These are phyloP conservation scores for Thrips palmi DNA, from an alignment of 1,140 invertebrate species.

Conservation along the genomic window DNA sequence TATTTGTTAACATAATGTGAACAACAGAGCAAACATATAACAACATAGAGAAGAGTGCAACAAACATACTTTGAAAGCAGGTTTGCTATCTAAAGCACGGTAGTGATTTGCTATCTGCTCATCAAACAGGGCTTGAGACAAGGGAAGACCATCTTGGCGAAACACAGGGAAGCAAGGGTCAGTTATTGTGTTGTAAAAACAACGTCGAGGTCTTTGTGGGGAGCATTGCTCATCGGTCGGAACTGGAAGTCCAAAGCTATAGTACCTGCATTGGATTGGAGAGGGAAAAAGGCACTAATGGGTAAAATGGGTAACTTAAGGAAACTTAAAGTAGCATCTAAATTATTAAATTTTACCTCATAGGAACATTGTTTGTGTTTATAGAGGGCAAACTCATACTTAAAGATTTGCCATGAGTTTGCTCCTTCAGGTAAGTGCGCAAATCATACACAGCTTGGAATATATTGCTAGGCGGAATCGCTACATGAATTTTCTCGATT, in stretches of 20 bases:
- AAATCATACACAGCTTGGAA: no score
- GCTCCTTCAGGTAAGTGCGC: no score
- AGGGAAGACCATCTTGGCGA: constrained; percentile 44
- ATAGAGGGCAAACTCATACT: no score
- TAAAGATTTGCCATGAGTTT: no score
- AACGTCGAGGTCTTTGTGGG: constrained; percentile 16
- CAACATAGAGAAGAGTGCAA: no score
- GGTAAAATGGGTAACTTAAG: neutral
- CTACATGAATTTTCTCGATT: no score
- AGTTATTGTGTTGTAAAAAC: constrained; percentile 42
- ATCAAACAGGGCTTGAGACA: constrained; percentile 49
- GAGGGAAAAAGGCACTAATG: constrained; percentile 1
- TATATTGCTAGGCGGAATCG: no score
- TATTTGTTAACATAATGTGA: no score
- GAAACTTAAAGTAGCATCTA: no score
- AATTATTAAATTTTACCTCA: no score
- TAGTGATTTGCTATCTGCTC: constrained; percentile 40
- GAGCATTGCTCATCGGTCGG: constrained; percentile 22
- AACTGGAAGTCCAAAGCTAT: constrained; percentile 24
- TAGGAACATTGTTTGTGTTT: no score
- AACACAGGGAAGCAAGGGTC: constrained; percentile 61
- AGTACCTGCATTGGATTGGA: constrained; percentile 18
- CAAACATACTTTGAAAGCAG: constrained; percentile 7
- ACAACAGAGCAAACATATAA: no score
- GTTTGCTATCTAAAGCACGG: constrained; percentile 19